These are phyloP conservation scores for Chrysolina haemoptera DNA, from an alignment of 2,888 invertebrate species.

Conservation along the genomic window DNA sequence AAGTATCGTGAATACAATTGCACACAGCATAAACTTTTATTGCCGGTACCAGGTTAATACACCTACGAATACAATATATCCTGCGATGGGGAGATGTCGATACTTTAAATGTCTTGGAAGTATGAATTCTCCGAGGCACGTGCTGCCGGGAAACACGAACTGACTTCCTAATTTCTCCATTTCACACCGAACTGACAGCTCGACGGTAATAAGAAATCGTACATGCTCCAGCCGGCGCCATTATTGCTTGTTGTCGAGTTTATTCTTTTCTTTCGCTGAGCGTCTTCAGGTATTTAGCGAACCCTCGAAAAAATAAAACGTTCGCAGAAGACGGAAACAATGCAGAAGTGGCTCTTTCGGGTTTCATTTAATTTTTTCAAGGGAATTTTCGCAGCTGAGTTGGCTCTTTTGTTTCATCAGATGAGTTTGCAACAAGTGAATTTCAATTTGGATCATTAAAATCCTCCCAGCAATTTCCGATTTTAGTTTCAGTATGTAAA, in stretches of 20 bases:
- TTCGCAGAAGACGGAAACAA: slow-evolving; percentile 3
- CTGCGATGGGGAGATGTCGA: slow-evolving; percentile 17
- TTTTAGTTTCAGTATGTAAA: too few species aligned
- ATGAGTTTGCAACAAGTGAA: too few species aligned
- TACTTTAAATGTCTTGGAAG: slow-evolving; percentile 15
- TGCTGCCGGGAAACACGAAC: slow-evolving; percentile 51
- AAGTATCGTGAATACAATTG: slow-evolving; percentile 15
- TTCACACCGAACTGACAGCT: slow-evolving; percentile 53
- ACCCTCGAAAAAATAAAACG: slow-evolving; percentile 16
- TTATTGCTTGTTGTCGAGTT: slow-evolving; percentile 39
- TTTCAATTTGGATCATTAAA: neutral
- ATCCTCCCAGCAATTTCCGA: too few species aligned
- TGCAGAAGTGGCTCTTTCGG: neutral
- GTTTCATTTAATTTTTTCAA: neutral
- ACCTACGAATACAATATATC: slow-evolving; percentile 20
- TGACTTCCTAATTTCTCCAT: slow-evolving; percentile 55
- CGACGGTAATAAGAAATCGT: slow-evolving; percentile 51
- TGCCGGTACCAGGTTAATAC: slow-evolving; percentile 10
- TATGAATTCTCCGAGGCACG: slow-evolving; percentile 42
- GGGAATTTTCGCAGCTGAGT: neutral
- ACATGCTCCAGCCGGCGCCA: slow-evolving; percentile 37
- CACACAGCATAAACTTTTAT: slow-evolving; percentile 12
- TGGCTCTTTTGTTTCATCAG: neutral
- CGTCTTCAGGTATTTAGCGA: slow-evolving; percentile 28
- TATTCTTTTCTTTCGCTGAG: slow-evolving; percentile 32